Percentiles rank a stretch among this genome's conserved stretches.
Conservation (phyloP, 2,113 vertebrate genomes). For the Hoplias malabaricus region DNA sequence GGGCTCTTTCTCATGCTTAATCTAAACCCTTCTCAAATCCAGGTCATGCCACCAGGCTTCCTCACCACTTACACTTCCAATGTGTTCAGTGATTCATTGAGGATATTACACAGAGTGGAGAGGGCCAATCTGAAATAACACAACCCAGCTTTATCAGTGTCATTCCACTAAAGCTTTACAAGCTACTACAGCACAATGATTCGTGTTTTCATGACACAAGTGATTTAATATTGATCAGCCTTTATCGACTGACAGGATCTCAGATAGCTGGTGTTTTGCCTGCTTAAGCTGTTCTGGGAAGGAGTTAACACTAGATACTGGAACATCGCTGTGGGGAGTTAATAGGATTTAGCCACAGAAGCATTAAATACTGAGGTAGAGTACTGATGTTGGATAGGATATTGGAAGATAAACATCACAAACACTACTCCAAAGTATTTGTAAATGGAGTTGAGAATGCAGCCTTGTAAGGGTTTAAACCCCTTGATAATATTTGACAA, state of each 20-base stretch:
- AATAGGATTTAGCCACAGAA: too few species aligned
- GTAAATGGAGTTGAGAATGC: too few species aligned
- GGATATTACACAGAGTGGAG: not conserved
- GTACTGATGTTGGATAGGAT: too few species aligned
- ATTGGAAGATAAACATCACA: too few species aligned
- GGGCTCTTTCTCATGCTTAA: not conserved
- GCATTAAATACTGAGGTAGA: too few species aligned
- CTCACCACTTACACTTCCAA: not conserved
- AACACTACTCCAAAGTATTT: too few species aligned
- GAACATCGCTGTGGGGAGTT: too few species aligned
- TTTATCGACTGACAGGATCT: not conserved
- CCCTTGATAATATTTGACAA: too few species aligned
- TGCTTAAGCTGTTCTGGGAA: too few species aligned
- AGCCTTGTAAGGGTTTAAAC: too few species aligned
- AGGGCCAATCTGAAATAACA: not conserved
- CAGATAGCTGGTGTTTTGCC: not conserved
- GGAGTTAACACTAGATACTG: too few species aligned
- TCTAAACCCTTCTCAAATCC: not conserved
- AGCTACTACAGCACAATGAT: not conserved
- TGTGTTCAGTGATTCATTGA: not conserved
- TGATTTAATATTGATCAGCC: not conserved
- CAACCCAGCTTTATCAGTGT: not conserved
- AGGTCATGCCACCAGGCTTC: constrained; percentile 14
- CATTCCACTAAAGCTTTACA: not conserved
- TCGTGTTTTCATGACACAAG: not conserved